Evolutionary conservation across 1,140 invertebrate species (phyloP).

Genomic region (Aphidius gifuensis): DNA sequence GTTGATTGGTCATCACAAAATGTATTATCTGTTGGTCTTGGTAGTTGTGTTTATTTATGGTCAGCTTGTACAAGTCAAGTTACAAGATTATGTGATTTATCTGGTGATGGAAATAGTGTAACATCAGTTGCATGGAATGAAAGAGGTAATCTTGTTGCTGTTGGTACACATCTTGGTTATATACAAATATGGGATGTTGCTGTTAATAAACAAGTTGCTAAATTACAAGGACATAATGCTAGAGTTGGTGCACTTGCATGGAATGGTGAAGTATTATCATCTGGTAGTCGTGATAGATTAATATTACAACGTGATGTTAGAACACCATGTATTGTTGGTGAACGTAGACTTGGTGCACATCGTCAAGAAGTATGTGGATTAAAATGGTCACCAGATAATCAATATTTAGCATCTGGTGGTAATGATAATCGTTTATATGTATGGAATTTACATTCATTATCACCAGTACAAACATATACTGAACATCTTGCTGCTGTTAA

Average conservation of each 20-base stretch:
- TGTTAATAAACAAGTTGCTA: slow-evolving; percentile 88
- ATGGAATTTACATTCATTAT: slow-evolving; percentile 89
- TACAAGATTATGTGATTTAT: slow-evolving; percentile 93
- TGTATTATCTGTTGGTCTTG: slow-evolving; percentile 96
- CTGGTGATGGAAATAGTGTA: slow-evolving; percentile 88
- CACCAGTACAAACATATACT: slow-evolving; percentile 93
- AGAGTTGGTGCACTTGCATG: slow-evolving; percentile 93
- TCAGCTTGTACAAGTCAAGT: slow-evolving; percentile 98
- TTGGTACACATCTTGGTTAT: slow-evolving; percentile 95
- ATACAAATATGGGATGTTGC: slow-evolving; percentile 98
- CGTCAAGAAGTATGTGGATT: slow-evolving; percentile 97
- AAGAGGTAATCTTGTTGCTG: slow-evolving; percentile 91
- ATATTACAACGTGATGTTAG: slow-evolving; percentile 95
- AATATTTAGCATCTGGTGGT: slow-evolving; percentile 96
- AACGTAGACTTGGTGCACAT: slow-evolving; percentile 83
- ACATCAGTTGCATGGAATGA: slow-evolving; percentile 99
- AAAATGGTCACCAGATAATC: slow-evolving; percentile 99
- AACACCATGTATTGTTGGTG: slow-evolving; percentile 73
- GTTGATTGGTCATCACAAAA: slow-evolving; percentile 99
- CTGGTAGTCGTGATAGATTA: slow-evolving; percentile 89
- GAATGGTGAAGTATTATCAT: slow-evolving; percentile 97
- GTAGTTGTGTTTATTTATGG: slow-evolving; percentile 98
- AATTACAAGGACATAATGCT: slow-evolving; percentile 89
- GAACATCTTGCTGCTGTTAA: slow-evolving; percentile 98
- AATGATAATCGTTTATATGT: slow-evolving; percentile 99